Evolutionary conservation across 2,113 vertebrate genomes (phyloP).

Genomic region (Coturnix japonica): DNA sequence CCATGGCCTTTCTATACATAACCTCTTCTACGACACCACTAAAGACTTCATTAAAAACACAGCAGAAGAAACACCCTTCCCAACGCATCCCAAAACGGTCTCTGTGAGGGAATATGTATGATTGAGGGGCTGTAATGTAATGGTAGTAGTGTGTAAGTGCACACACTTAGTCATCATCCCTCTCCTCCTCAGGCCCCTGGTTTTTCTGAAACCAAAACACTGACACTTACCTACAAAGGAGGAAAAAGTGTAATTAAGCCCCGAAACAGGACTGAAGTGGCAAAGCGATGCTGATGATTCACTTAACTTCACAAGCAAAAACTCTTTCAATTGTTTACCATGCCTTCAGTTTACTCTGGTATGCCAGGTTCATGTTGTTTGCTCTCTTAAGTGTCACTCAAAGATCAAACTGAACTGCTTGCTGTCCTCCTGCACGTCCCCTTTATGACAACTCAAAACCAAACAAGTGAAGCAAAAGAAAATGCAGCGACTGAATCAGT

Average conservation of each 20-base stretch:
- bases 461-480: background rate
- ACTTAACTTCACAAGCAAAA: background rate
- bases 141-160: background rate
- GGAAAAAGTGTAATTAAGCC: background rate
- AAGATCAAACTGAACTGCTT: background rate
- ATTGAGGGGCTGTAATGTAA: background rate
- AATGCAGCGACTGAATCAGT: background rate
- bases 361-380: background rate
- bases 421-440: background rate
- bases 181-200: background rate
- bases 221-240: background rate
- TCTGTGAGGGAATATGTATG: background rate
- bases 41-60: background rate
- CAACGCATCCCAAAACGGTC: background rate
- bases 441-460: background rate
- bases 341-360: background rate
- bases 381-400: accelerated
- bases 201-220: background rate
- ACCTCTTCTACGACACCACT: background rate
- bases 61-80: background rate
- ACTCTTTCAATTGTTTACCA: background rate
- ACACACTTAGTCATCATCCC: accelerated
- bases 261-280: background rate
- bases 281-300: background rate
- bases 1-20: accelerated